Evolutionary conservation across 1,140 invertebrate species (phyloP).

Genomic region (Thereuonema tuberculata): DNA sequence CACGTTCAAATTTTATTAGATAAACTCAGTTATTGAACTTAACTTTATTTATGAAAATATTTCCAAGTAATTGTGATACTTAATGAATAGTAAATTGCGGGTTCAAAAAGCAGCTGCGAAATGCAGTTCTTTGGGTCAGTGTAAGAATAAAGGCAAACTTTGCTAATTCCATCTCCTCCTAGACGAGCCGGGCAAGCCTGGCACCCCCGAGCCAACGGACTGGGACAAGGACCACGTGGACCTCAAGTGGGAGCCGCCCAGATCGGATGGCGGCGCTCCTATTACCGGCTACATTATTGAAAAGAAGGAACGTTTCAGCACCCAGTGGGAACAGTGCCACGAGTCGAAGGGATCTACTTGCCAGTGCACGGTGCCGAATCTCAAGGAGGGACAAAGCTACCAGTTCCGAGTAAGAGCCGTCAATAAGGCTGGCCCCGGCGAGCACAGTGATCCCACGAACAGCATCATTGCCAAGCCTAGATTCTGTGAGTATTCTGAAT

Average conservation of each 20-base stretch:
- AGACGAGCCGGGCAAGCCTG: conserved; percentile 77
- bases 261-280: conserved; percentile 77
- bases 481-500: conserved; percentile 68
- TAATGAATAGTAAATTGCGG: too few species aligned
- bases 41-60: too few species aligned
- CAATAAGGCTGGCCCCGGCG: conserved; percentile 85
- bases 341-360: conserved; percentile 50
- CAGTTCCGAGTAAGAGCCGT: conserved; percentile 85
- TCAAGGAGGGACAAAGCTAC: conserved; percentile 83
- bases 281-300: conserved; percentile 94
- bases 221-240: conserved; percentile 88
- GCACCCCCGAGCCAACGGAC: conserved; percentile 73
- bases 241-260: conserved; percentile 84
- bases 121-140: too few species aligned
- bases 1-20: too few species aligned
- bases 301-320: conserved; percentile 83
- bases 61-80: too few species aligned
- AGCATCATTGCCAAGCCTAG: conserved; percentile 78
- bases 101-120: too few species aligned
- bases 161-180: too few species aligned
- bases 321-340: conserved; percentile 73
- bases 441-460: conserved; percentile 74
- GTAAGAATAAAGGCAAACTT: too few species aligned
- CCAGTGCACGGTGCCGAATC: conserved; percentile 65
- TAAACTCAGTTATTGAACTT: too few species aligned